Evolutionary conservation across 2,797 vertebrate species (phyloP).

Genomic region (Microctenopoma lineatum): DNA sequence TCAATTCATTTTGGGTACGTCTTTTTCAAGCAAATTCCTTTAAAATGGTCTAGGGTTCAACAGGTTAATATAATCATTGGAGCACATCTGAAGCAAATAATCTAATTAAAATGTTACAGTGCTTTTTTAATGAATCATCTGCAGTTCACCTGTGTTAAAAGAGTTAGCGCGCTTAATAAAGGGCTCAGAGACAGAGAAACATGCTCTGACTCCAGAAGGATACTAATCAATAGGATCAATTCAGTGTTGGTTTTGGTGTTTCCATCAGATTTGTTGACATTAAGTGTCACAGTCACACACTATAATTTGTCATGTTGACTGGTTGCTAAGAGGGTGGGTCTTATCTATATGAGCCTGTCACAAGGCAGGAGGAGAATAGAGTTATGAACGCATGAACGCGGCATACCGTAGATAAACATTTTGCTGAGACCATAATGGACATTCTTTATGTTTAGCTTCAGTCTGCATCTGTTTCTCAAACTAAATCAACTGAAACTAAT

Average conservation of each 20-base stretch:
- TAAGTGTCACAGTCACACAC: background rate
- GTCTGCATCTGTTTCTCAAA: background rate
- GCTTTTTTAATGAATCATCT: too few relatives aligned
- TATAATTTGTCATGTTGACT: constrained; percentile 28
- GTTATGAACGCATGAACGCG: background rate
- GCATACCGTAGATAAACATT: constrained; percentile 1
- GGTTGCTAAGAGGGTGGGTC: constrained; percentile 13
- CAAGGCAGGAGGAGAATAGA: background rate
- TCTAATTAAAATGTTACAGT: too few relatives aligned
- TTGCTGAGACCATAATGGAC: background rate
- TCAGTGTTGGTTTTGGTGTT: constrained; percentile 12
- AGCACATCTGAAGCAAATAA: too few relatives aligned
- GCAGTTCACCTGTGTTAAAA: too few relatives aligned
- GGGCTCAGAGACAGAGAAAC: background rate
- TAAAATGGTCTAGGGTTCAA: too few relatives aligned
- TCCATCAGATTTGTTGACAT: background rate
- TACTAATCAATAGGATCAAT: background rate
- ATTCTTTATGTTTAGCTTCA: background rate
- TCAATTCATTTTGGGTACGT: too few relatives aligned
- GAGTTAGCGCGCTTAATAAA: too few relatives aligned
- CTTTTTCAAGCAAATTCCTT: too few relatives aligned
- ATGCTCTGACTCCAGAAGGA: background rate
- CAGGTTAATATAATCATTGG: too few relatives aligned
- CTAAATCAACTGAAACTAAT: constrained; percentile 2
- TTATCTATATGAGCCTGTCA: constrained; percentile 14